Conservation (phyloP, 2,797 vertebrate species). For the Danio kyathit region DNA sequence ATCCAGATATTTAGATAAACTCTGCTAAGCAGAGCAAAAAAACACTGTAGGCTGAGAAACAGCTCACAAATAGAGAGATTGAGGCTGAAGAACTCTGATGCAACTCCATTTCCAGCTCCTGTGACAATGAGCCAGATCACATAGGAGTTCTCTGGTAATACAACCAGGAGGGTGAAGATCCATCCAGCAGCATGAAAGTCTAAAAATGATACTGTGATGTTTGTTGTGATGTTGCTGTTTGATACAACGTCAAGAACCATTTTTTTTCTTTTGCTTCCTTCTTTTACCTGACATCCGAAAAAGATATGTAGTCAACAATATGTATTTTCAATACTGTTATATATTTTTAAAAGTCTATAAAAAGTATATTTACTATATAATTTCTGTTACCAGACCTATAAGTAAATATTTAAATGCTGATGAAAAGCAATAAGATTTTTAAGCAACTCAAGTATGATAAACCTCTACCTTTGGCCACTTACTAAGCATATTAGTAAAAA, state of each 20-base stretch:
- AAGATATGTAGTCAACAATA: neutral
- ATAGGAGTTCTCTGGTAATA: neutral
- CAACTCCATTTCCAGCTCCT: constrained; percentile 14
- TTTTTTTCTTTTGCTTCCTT: neutral
- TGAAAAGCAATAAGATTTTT: neutral
- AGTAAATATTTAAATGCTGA: neutral
- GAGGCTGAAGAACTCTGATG: constrained; percentile 27
- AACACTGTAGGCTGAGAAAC: neutral
- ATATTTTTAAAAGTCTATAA: neutral
- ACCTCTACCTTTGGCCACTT: neutral
- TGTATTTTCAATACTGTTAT: neutral
- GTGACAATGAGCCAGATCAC: constrained; percentile 24
- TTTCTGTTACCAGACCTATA: neutral
- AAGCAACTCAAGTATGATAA: neutral
- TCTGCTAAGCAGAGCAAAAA: neutral
- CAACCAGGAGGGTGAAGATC: neutral
- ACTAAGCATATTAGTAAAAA: neutral
- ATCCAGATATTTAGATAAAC: neutral
- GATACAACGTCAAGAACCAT: neutral
- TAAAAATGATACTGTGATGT: neutral
- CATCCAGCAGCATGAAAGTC: neutral
- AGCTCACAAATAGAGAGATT: constrained; percentile 12
- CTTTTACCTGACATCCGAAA: neutral
- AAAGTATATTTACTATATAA: neutral
- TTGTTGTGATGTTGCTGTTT: constrained; percentile 9